Evolutionary conservation across 1,140 invertebrate genomes (phyloP).

Genomic region (Ostrea edulis): DNA sequence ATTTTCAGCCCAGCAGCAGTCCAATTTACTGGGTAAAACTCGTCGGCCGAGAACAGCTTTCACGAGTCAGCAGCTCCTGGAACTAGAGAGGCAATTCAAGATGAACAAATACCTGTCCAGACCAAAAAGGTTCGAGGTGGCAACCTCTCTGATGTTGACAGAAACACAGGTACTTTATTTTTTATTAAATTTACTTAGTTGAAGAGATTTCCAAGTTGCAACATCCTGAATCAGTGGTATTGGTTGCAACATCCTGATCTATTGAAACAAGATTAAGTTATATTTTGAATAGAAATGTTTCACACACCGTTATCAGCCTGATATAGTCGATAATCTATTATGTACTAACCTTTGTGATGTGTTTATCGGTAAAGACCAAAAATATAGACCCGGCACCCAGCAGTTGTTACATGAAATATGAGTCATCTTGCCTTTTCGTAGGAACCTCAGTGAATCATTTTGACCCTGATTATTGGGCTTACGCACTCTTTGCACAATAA

Average conservation of each 20-base stretch:
- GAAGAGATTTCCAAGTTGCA: too few relatives aligned
- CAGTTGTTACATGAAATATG: neutral
- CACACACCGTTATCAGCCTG: neutral
- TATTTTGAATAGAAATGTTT: neutral
- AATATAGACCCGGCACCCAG: neutral
- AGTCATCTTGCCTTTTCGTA: conserved; percentile 18
- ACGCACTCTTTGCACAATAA: neutral
- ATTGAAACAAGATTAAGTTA: neutral
- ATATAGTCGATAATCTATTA: neutral
- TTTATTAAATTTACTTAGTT: neutral
- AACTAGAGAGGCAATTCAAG: conserved; percentile 98
- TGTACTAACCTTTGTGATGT: neutral
- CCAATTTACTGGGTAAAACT: conserved; percentile 88
- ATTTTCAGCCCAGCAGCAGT: conserved; percentile 71
- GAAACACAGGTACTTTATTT: conserved; percentile 92
- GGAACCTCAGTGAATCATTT: conserved; percentile 12
- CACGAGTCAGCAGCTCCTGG: conserved; percentile 97
- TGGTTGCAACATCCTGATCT: neutral
- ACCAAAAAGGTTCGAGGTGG: conserved; percentile 99
- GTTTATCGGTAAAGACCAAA: neutral
- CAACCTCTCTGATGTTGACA: conserved; percentile 97
- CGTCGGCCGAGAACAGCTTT: conserved; percentile 97
- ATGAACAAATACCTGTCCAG: conserved; percentile 99
- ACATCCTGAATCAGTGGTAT: neutral
- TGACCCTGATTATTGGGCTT: neutral